Evolutionary conservation across 2,113 vertebrate genomes (phyloP).

Genomic region (Uria lomvia): DNA sequence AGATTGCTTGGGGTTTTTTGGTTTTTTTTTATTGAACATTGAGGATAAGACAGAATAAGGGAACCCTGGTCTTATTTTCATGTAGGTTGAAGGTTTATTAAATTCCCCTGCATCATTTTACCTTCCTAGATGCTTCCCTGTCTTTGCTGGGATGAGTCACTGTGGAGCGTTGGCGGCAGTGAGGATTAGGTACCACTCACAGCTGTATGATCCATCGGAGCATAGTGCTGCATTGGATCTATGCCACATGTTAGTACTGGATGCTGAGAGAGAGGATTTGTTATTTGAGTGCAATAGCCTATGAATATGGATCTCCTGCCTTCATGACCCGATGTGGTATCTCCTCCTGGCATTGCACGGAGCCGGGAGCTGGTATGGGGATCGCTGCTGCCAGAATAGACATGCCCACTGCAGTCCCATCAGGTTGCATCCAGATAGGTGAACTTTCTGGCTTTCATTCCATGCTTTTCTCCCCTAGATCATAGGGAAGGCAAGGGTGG

Average conservation of each 20-base stretch:
- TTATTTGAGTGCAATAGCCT: background rate
- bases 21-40: background rate
- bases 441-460: slow-evolving; percentile 1
- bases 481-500: slow-evolving; percentile 14
- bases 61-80: slow-evolving; percentile 9
- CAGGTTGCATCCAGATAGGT: background rate
- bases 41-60: background rate
- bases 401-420: background rate
- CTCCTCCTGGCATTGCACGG: background rate
- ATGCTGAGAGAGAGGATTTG: background rate
- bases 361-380: fast-evolving
- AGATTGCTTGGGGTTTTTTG: background rate
- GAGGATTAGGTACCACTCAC: background rate
- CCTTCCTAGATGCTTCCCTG: background rate
- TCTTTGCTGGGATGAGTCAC: background rate
- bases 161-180: fast-evolving
- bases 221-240: fast-evolving
- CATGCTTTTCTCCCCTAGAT: background rate
- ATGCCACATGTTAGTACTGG: background rate
- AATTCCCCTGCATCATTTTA: background rate
- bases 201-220: background rate
- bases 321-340: background rate
- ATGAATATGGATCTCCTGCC: background rate
- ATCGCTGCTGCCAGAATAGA: background rate
- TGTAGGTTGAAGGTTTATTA: background rate